Percentiles rank a stretch among this genome's conserved stretches.
These are phyloP conservation scores for Penelope pileata DNA, from an alignment of 2,113 vertebrate species.

Conservation along the genomic window DNA sequence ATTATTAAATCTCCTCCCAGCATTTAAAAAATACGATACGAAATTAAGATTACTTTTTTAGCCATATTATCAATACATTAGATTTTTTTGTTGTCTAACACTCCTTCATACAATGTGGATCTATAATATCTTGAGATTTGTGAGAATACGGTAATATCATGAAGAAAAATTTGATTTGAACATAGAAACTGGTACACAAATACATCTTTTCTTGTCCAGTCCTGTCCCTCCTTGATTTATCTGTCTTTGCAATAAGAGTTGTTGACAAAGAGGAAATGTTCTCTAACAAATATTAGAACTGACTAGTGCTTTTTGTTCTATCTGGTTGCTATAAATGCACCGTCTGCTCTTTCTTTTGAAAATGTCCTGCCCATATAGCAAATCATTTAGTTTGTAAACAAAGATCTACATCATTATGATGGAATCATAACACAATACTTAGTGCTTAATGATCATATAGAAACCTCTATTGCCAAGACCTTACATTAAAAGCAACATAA, in stretches of 20 bases:
- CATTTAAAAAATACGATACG: background rate
- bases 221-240: background rate
- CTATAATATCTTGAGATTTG: background rate
- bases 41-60: background rate
- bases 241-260: background rate
- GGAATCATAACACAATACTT: slow-evolving; percentile 23
- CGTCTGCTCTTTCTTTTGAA: slow-evolving; percentile 47
- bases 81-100: accelerated
- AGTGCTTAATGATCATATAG: slow-evolving; percentile 33
- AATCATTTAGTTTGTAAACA: slow-evolving; percentile 59
- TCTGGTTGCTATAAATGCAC: slow-evolving; percentile 29
- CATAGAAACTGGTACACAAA: background rate
- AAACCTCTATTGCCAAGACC: slow-evolving; percentile 20
- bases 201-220: background rate
- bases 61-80: background rate
- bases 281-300: slow-evolving; percentile 27
- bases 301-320: background rate
- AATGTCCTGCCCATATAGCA: slow-evolving; percentile 3
- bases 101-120: background rate
- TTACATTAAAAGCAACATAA: slow-evolving; percentile 41
- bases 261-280: background rate
- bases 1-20: background rate
- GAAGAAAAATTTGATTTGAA: background rate
- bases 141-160: background rate
- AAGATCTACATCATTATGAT: slow-evolving; percentile 39